phyloP scores from a whole-genome alignment of 2,888 invertebrate genomes.

The Drosophila austrosaltans region DNA sequence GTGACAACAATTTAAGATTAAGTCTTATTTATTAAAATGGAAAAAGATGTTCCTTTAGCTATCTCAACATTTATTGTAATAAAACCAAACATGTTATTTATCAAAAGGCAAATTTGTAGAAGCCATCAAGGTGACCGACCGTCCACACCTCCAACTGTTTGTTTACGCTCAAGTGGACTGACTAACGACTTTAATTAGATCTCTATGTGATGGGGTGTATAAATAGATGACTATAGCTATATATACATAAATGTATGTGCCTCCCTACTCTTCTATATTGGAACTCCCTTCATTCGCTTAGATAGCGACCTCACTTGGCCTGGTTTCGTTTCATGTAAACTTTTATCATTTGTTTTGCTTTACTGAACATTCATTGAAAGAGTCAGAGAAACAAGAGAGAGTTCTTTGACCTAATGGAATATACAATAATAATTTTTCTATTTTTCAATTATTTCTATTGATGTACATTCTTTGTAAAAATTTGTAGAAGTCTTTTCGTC shows the following conservation, averaged over 20 bases:
- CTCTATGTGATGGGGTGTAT: conserved; percentile 20
- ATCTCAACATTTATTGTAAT: conserved; percentile 14
- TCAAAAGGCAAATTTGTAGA: conserved; percentile 48
- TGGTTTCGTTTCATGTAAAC: conserved; percentile 11
- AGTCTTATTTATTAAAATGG: conserved; percentile 45
- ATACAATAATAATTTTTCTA: not conserved
- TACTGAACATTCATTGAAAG: not conserved
- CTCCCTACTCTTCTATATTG: not conserved
- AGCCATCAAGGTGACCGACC: conserved; percentile 52
- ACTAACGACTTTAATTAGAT: conserved; percentile 64
- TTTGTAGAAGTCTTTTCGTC: no score
- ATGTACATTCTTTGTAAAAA: no score
- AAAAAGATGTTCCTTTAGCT: not conserved
- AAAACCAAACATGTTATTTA: conserved; percentile 18
- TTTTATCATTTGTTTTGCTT: conserved; percentile 37
- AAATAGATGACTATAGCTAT: conserved; percentile 33
- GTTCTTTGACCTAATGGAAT: conserved; percentile 5
- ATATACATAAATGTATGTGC: not conserved
- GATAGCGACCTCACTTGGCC: conserved; percentile 13
- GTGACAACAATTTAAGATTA: conserved; percentile 37
- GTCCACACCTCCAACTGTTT: conserved; percentile 26
- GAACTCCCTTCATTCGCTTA: not conserved
- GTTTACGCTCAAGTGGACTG: conserved; percentile 54
- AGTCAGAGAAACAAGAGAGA: not conserved
- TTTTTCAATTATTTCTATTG: no score